Percentiles rank a stretch among this genome's conserved stretches.
phyloP scores from a whole-genome alignment of 2,888 invertebrate genomes.

The Tenthredo livida region DNA sequence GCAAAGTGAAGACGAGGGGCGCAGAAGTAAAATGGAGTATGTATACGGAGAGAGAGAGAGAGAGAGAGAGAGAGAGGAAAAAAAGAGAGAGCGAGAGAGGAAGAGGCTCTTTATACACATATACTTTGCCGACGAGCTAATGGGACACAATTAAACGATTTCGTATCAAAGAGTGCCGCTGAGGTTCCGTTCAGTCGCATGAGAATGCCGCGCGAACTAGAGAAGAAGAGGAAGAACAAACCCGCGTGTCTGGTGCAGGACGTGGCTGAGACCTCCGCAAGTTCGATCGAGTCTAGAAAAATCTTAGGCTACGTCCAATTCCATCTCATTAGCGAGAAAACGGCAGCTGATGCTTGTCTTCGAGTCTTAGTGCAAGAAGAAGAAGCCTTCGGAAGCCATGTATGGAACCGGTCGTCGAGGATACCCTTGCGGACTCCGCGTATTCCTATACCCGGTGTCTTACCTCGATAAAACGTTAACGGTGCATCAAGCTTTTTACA shows the following conservation, averaged over 20 bases:
- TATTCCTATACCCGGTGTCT: constrained; percentile 50
- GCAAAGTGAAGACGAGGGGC: constrained; percentile 60
- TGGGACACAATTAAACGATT: constrained; percentile 78
- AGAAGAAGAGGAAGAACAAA: constrained; percentile 55
- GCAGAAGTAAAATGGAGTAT: constrained; percentile 55
- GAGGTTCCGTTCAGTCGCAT: constrained; percentile 70
- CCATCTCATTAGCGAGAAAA: constrained; percentile 78
- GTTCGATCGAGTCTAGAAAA: constrained; percentile 75
- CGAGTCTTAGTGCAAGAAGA: constrained; percentile 71
- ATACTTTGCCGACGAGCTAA: constrained; percentile 69
- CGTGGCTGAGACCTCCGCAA: constrained; percentile 54
- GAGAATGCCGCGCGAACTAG: constrained; percentile 54
- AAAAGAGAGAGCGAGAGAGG: constrained; percentile 43
- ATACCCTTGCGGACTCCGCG: constrained; percentile 24
- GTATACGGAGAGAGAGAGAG: constrained; percentile 46
- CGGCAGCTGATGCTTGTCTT: constrained; percentile 78
- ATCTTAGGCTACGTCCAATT: constrained; percentile 78
- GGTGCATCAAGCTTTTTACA: not conserved
- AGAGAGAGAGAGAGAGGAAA: constrained; percentile 27
- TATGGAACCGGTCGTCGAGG: constrained; percentile 76
- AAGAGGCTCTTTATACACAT: constrained; percentile 40
- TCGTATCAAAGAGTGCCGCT: constrained; percentile 77
- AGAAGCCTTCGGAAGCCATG: constrained; percentile 77
- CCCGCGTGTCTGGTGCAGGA: constrained; percentile 50
- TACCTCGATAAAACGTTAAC: not conserved